Base-by-base conservation (phyloP, 2,888 invertebrate genomes). In the Dichetophora obliterata region DNA sequence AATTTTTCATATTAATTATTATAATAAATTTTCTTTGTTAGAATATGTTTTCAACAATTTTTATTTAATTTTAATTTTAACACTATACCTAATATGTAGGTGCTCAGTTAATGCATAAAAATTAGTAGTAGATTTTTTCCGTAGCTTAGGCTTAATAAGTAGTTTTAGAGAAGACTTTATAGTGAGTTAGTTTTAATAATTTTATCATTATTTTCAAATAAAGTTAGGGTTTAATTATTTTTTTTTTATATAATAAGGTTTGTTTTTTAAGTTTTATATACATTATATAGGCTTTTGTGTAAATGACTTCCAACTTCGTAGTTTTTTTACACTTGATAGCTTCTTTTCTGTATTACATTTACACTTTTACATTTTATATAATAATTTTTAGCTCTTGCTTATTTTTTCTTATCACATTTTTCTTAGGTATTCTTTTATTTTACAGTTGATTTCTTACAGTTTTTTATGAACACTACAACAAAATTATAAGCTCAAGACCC, bases 161-260 rank as follows among this genome's bases (percentile, higher is more conserved):
- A 24, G 27, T 65, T 34, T 65, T 34, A 34, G 34, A 65, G 37
- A 65, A 65, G 63, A 65, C 63, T 27, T 16, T 65, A 31, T 65
- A 27, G 27, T 43, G 43, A 43, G 43, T 43, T 43, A 43, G 6
- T 11, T 43, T 43, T 11, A 3, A 43, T 43, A 43, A 43, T 43
- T 11, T 43, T 43, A 2, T 14, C 14, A 1, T 43, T 43, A 8
- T 1, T 43, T 43, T 43, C 6, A 37, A 37, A 37, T 37, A 37
- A 37, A 37, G 37, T 37, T 37, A 37, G 37, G 6, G 8, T 37
- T 37, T 1, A 5, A 37, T 3, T 43, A 2, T 43, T 43, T 43
- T 43, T 43, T 11, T 43, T 54, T 22, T 54, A 1, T n/a, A 54
- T 14, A 6, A 1, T 54, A 19, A 54, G 6, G n/a, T 6, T 54